Base-by-base conservation (phyloP, 2,888 invertebrate species). In the Dicyrtoma fusca region DNA sequence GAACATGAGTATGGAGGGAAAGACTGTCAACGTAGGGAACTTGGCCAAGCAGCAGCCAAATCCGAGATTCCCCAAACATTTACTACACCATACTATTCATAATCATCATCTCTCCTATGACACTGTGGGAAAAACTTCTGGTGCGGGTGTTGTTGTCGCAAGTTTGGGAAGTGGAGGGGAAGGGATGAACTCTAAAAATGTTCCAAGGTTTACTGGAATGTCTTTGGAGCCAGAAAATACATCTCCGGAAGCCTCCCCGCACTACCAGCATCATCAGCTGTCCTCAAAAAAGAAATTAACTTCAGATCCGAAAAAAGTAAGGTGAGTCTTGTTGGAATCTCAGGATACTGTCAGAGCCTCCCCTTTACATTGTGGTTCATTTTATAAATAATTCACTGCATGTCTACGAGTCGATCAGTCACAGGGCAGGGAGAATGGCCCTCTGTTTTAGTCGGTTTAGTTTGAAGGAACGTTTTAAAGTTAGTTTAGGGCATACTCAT, bases 221-320 rank as follows among this genome's bases (percentile, higher is more conserved):
- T 14, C 10, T 2, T n/a, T 53, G 65, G 19, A 13, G 26, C 47
- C 25, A 26, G 25, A 63, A 10, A 11, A 14, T 13, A 65, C 26
- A 45, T 45, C 69, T 47, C 69, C 61, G n/a, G 59, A 59, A 49
- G 26, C 26, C 13, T 17, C 19, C n/a, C 69, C 61, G 14, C 55
- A 34, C 3, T 34, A 53, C 44, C 49, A 51, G 19, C 63, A 63
- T 63, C 63, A 53, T 14, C 53, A 26, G 19, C 34, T 21, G 21
- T 49, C 45, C 13, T 8, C 45, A 19, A 69, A 61, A 19, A 59
- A 61, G 21, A 23, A 61, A 19, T 10, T 59, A 4, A 25, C 61
- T n/a, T 19, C 49, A 19, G 61, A 69, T 2, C 47, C 44, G 59
- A 69, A 69, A 69, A 69, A 69, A 61, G 69, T 69, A 69, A 69